Evolutionary conservation across 2,113 vertebrate species (phyloP).

Genomic region (Sylvia atricapilla): DNA sequence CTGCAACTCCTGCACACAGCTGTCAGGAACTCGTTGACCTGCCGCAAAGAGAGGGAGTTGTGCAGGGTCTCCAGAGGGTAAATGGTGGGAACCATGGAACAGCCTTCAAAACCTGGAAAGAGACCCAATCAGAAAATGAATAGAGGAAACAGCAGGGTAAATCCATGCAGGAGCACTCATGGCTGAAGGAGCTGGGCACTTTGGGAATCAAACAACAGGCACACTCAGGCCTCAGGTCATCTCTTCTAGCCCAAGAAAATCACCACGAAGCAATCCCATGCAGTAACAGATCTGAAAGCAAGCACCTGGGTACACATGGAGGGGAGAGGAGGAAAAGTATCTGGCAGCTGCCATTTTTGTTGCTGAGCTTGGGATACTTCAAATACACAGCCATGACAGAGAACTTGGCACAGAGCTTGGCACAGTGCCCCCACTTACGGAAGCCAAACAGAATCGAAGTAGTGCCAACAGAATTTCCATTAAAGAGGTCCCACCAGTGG

Average conservation of each 20-base stretch:
- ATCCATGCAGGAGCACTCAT: not conserved
- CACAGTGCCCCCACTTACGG: not conserved
- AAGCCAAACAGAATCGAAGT: not conserved
- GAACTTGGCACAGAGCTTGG: not conserved
- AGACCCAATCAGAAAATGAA: slow-evolving; percentile 56
- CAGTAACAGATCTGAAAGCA: slow-evolving; percentile 41
- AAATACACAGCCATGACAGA: not conserved
- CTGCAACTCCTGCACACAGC: slow-evolving; percentile 83
- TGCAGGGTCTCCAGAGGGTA: slow-evolving; percentile 97
- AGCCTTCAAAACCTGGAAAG: slow-evolving; percentile 95
- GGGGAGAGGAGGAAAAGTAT: not conserved
- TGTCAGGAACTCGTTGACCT: slow-evolving; percentile 91
- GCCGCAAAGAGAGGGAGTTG: slow-evolving; percentile 94
- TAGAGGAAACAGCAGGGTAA: not conserved
- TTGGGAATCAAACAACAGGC: slow-evolving; percentile 9
- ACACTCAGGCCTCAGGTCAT: not conserved
- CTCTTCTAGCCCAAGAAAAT: not conserved
- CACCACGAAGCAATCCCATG: slow-evolving; percentile 2
- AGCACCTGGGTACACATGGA: not conserved
- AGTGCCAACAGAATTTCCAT: not conserved
- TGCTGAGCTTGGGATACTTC: not conserved
- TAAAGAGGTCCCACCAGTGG: not conserved
- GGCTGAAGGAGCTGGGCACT: not conserved
- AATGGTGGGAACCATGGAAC: slow-evolving; percentile 98
- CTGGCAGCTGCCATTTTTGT: not conserved